phyloP scores from a whole-genome alignment of 1,140 invertebrate species.

The Venustaconcha ellipsiformis region DNA sequence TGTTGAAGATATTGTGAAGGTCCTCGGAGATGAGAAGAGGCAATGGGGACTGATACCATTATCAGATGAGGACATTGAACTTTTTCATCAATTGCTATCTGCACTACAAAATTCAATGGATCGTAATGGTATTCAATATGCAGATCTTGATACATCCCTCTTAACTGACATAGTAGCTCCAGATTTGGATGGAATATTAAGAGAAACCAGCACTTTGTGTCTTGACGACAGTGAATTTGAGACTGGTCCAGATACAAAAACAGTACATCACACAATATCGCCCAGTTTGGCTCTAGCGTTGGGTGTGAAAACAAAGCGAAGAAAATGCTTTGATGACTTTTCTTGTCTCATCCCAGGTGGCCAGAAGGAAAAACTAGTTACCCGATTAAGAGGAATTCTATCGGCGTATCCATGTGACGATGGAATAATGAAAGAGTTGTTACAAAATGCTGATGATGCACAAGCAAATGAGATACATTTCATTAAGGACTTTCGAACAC shows the following conservation, averaged over 20 bases:
- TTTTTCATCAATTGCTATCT: neutral
- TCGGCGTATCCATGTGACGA: constrained; percentile 52
- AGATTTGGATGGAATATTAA: constrained; percentile 18
- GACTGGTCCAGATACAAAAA: constrained; percentile 18
- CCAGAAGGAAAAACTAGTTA: constrained; percentile 54
- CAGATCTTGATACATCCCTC: constrained; percentile 1
- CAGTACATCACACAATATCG: constrained; percentile 30
- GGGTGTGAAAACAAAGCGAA: constrained; percentile 39
- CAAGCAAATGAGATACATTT: constrained; percentile 59
- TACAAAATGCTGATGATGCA: constrained; percentile 70
- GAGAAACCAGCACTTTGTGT: constrained; percentile 28
- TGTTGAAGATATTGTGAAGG: constrained; percentile 7
- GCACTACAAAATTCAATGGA: constrained; percentile 5
- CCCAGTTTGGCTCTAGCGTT: constrained; percentile 19
- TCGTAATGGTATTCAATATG: neutral
- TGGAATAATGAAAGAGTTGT: constrained; percentile 50
- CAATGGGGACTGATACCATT: neutral
- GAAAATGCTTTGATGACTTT: constrained; percentile 14
- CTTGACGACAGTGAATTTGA: constrained; percentile 34
- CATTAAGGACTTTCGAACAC: constrained; percentile 50
- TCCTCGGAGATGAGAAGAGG: constrained; percentile 1
- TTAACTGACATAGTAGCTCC: constrained; percentile 27
- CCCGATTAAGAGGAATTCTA: constrained; percentile 54
- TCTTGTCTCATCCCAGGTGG: constrained; percentile 39
- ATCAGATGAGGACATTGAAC: constrained; percentile 3